phyloP scores from a whole-genome alignment of 1,140 invertebrate genomes.

The Tetragonula clypearis region DNA sequence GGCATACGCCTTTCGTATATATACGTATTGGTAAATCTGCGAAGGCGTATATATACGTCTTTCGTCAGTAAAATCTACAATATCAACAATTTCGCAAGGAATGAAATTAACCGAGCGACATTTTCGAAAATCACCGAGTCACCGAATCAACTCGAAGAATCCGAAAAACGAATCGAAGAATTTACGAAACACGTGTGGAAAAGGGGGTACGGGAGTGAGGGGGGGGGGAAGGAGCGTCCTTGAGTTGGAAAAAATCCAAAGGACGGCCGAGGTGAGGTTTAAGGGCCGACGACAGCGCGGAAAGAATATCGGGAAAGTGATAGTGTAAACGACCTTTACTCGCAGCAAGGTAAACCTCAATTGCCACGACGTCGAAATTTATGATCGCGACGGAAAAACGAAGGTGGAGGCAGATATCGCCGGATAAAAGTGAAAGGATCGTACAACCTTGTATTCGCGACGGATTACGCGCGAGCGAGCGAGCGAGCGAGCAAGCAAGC shows the following conservation, averaged over 20 bases:
- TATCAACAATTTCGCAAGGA: too few species aligned
- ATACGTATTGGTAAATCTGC: too few species aligned
- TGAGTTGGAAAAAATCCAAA: neutral
- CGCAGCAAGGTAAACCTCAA: constrained; percentile 72
- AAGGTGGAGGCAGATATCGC: constrained; percentile 64
- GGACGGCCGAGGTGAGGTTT: neutral
- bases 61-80: too few species aligned
- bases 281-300: neutral
- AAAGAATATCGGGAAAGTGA: constrained; percentile 39
- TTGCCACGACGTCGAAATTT: constrained; percentile 71
- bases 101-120: too few species aligned
- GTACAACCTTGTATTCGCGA: constrained; percentile 75
- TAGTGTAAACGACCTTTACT: constrained; percentile 75
- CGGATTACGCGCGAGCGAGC: constrained; percentile 60
- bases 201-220: too few species aligned
- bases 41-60: too few species aligned
- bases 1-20: too few species aligned
- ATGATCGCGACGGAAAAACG: constrained; percentile 68
- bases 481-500: constrained; percentile 33
- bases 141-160: neutral
- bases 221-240: neutral
- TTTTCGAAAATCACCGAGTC: too few species aligned
- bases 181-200: neutral
- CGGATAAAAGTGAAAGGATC: constrained; percentile 80
- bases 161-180: neutral